phyloP scores from a whole-genome alignment of 2,888 invertebrate genomes.

The Drosophila anceps region DNA sequence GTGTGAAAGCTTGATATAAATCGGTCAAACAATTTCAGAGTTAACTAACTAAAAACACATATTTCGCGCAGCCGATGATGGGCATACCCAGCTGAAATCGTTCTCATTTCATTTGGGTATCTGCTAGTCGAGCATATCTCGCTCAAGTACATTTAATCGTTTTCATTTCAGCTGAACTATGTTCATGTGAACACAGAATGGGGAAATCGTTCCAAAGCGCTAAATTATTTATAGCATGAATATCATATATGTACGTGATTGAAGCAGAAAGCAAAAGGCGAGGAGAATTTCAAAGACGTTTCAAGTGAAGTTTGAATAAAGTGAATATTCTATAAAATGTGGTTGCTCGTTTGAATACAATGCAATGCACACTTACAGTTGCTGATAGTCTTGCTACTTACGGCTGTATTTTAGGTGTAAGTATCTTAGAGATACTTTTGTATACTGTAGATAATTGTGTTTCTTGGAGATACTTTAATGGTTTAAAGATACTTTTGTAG shows the following conservation, averaged over 20 bases:
- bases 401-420: not conserved
- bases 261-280: not conserved
- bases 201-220: slow-evolving; percentile 16
- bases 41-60: too few species aligned
- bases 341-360: not conserved
- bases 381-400: not conserved
- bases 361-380: not conserved
- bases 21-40: too few species aligned
- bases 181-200: slow-evolving; percentile 1
- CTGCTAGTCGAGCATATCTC: not conserved
- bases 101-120: not conserved
- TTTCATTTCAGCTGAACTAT: not conserved
- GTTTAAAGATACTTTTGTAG: too few species aligned
- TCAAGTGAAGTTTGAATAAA: not conserved
- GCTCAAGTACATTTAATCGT: too few species aligned
- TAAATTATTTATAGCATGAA: slow-evolving; percentile 12
- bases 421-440: not conserved
- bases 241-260: not conserved
- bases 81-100: too few species aligned
- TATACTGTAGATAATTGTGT: not conserved
- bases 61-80: too few species aligned
- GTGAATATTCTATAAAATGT: too few species aligned
- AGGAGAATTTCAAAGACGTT: not conserved
- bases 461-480: not conserved
- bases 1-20: too few species aligned